These are phyloP conservation scores for Leptinotarsa undecemlineata DNA, from an alignment of 1,140 invertebrate species.

Conservation along the genomic window DNA sequence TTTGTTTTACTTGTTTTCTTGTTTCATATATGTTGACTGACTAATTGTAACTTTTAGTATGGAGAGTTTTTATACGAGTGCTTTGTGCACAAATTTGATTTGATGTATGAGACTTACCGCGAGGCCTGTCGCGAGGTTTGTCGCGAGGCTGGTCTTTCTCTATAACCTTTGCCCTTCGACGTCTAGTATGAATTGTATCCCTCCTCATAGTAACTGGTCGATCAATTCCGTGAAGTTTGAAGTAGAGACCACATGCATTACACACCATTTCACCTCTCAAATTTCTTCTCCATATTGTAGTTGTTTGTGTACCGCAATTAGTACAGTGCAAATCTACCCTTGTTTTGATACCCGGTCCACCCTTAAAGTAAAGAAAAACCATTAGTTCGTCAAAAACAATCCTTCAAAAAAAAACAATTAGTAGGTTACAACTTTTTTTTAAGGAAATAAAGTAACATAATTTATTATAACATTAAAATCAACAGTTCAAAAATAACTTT, in stretches of 20 bases:
- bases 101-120: no score
- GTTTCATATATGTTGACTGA: no score
- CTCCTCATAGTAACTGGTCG: slow-evolving; percentile 93
- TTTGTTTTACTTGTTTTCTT: no score
- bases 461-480: no score
- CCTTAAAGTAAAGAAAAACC: slow-evolving; percentile 26
- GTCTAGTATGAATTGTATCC: slow-evolving; percentile 94
- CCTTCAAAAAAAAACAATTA: no score
- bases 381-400: neutral
- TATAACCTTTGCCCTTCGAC: slow-evolving; percentile 77
- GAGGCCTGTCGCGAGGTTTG: neutral
- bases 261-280: slow-evolving; percentile 90
- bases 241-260: slow-evolving; percentile 93
- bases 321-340: slow-evolving; percentile 76
- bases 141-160: slow-evolving; percentile 28
- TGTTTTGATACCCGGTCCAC: slow-evolving; percentile 49
- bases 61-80: no score
- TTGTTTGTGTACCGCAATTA: slow-evolving; percentile 86
- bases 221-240: slow-evolving; percentile 88
- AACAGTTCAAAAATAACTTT: no score
- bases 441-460: no score
- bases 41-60: no score
- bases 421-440: no score
- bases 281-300: slow-evolving; percentile 90
- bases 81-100: no score